Base-by-base conservation (phyloP, 2,113 vertebrate genomes). In the Pseudonaja textilis region DNA sequence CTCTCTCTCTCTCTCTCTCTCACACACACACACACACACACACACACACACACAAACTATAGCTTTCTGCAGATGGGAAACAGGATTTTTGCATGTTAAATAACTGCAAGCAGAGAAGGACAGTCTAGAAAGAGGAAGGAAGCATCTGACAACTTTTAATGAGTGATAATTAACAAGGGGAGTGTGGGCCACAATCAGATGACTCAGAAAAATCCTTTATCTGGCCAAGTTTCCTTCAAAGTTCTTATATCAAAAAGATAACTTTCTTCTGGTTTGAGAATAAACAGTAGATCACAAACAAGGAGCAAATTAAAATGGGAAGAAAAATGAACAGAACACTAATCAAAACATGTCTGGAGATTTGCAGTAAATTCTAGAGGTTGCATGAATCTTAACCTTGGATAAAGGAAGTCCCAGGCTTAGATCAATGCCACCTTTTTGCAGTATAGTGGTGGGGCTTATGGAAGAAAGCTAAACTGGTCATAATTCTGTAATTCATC, bases 81-180 rank as follows among this genome's bases (percentile, higher is more conserved):
- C 86, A 74, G 34, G 54, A 52, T 69, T 74, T 92, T 74, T 92
- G 87, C 56, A 39, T 59, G 54, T 89, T 59, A 89, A 59, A 8
- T 55, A 16, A 34, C 25, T 59, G 29, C 88, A 93, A 61, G 74
- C 74, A 52, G 45, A 54, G 88, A 93, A 90, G 61, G n/a, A 42
- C 87, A 88, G 59, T 69, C 34, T 89, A 88, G 29, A 55, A 86
- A 50, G 69, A 90, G 88, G 88, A 89, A 93, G 92, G 92, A 93
- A 89, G 29, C 69, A 47, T 86, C 88, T 90, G 88, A 93, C 69
- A 59, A 39, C 57, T 93, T 89, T 89, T 90, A 93, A 93, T 90
- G 88, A 89, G 54, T 61, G 88, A 90, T 93, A 89, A 93, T 93
- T 93, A 61, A 74, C 85, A 61, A 93, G 74, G 88, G 88, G 50